Percentiles rank a stretch among this genome's conserved stretches.
Evolutionary conservation across 2,113 vertebrate genomes (phyloP).

Genomic region (Albula goreensis): DNA sequence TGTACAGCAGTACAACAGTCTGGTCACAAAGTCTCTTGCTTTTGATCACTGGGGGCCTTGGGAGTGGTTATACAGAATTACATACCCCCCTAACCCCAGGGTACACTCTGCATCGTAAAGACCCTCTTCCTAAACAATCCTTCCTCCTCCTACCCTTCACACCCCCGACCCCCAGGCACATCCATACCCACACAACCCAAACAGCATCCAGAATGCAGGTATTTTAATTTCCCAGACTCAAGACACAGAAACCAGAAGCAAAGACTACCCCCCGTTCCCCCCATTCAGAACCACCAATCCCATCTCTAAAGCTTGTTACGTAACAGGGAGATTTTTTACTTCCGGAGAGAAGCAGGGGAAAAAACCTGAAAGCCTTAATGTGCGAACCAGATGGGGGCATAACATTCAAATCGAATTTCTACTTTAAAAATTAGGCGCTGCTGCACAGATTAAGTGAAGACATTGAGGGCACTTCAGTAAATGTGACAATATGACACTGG

Average conservation of each 20-base stretch:
- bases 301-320: neutral
- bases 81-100: neutral
- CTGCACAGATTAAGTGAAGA: constrained; percentile 32
- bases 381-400: constrained; percentile 22
- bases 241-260: neutral
- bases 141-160: neutral
- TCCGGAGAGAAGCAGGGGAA: neutral
- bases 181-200: neutral
- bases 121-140: neutral
- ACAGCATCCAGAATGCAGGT: neutral
- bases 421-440: neutral
- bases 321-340: neutral
- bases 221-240: neutral
- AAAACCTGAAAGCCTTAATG: constrained; percentile 2
- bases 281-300: neutral
- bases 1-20: neutral
- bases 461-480: constrained; percentile 51
- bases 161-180: neutral
- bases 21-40: neutral
- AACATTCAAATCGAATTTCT: neutral
- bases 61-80: neutral
- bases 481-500: constrained; percentile 54
- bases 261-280: neutral
- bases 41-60: neutral
- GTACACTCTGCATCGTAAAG: neutral